Evolutionary conservation across 2,797 vertebrate species (phyloP).

Genomic region (Arnoldichthys spilopterus): DNA sequence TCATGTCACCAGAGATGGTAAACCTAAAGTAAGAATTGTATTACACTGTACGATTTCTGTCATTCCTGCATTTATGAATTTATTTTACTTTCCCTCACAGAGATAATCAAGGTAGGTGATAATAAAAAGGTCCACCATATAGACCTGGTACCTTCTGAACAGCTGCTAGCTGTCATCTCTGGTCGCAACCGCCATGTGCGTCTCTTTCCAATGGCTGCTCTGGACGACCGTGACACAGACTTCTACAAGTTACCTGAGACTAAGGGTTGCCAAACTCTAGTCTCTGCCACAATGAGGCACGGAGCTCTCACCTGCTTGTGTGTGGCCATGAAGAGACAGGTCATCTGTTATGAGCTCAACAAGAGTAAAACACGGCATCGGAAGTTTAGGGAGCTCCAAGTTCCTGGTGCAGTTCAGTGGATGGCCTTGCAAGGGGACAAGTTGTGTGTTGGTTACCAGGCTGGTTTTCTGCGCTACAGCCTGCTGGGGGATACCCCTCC

Average conservation of each 20-base stretch:
- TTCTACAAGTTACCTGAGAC: constrained; percentile 94
- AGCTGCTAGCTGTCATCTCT: constrained; percentile 96
- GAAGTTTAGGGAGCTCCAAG: constrained; percentile 89
- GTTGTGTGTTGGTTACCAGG: constrained; percentile 92
- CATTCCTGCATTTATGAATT: neutral
- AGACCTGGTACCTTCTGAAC: constrained; percentile 90
- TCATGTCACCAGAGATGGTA: constrained; percentile 98
- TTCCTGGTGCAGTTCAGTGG: constrained; percentile 90
- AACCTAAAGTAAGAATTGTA: constrained; percentile 56
- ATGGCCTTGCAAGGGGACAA: constrained; percentile 94
- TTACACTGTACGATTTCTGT: neutral
- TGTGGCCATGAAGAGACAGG: constrained; percentile 95
- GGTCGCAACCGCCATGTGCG: constrained; percentile 96
- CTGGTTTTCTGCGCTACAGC: constrained; percentile 90
- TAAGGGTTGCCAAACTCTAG: constrained; percentile 92
- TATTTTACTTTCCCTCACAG: constrained; percentile 68
- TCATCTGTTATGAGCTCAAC: constrained; percentile 94
- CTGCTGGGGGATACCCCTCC: constrained; percentile 86
- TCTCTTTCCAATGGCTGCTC: constrained; percentile 87
- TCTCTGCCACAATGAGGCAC: constrained; percentile 85
- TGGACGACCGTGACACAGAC: constrained; percentile 92
- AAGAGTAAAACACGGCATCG: constrained; percentile 91
- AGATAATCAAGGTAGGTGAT: constrained; percentile 95
- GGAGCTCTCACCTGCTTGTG: constrained; percentile 90
- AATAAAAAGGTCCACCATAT: constrained; percentile 97